Conservation (phyloP, 2,888 invertebrate species). For the Omphaloscelis lunosa region DNA sequence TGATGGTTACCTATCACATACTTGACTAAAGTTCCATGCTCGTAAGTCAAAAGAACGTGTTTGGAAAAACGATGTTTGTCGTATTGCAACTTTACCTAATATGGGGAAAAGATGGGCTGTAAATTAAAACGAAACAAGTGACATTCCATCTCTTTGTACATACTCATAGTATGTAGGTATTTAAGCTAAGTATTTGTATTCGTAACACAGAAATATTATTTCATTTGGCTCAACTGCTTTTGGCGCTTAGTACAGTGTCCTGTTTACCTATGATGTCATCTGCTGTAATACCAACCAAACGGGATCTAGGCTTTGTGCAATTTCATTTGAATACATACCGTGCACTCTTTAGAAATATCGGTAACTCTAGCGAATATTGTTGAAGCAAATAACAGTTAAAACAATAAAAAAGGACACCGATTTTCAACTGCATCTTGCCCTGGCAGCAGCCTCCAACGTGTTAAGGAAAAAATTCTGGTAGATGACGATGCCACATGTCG, state of each 20-base stretch:
- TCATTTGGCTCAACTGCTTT: constrained; percentile 33
- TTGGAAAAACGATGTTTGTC: not conserved
- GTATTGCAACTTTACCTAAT: constrained; percentile 15
- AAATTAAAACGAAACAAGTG: constrained; percentile 25
- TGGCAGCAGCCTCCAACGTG: not conserved
- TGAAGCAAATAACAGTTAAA: not conserved
- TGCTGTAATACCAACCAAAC: constrained; percentile 13
- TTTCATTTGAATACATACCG: constrained; percentile 47
- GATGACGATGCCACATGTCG: not conserved
- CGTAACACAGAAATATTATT: constrained; percentile 26
- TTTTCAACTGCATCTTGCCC: not conserved
- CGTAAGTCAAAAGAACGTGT: constrained; percentile 33
- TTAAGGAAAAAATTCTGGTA: not conserved
- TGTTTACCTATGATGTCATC: constrained; percentile 45
- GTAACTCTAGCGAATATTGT: not conserved
- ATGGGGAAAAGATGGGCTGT: not conserved
- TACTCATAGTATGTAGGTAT: not conserved
- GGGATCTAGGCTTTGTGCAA: constrained; percentile 43
- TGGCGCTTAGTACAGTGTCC: constrained; percentile 36
- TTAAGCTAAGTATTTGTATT: constrained; percentile 44
- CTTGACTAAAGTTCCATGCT: not conserved
- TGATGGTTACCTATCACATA: not conserved
- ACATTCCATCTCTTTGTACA: constrained; percentile 3
- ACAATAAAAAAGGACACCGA: not conserved
- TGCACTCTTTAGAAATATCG: not conserved